These are phyloP conservation scores for Asbolus verrucosus DNA, from an alignment of 1,140 invertebrate species.

Conservation along the genomic window DNA sequence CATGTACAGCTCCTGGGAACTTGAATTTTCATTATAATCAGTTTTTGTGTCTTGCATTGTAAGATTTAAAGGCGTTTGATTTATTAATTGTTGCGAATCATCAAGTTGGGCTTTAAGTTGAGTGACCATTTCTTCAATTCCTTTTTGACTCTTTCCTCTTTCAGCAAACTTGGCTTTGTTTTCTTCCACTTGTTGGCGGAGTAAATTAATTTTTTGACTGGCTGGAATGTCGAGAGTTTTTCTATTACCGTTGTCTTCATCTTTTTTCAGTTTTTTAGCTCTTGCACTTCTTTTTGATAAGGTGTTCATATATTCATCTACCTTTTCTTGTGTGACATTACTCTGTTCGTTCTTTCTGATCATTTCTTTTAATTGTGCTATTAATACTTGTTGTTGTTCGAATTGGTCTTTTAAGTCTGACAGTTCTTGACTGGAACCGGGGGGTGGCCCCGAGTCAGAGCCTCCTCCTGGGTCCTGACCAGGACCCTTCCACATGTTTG, in stretches of 20 bases:
- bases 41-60: constrained; percentile 61
- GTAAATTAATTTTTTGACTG: constrained; percentile 67
- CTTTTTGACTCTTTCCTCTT: constrained; percentile 65
- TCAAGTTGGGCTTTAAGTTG: constrained; percentile 66
- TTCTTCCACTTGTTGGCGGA: constrained; percentile 68
- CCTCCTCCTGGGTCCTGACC: constrained; percentile 60
- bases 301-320: constrained; percentile 63
- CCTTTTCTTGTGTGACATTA: constrained; percentile 62
- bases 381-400: constrained; percentile 62
- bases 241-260: constrained; percentile 48
- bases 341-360: constrained; percentile 62
- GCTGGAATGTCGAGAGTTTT: constrained; percentile 61
- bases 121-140: constrained; percentile 65
- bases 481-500: constrained; percentile 58
- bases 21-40: constrained; percentile 60
- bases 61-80: constrained; percentile 61
- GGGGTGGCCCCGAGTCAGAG: constrained; percentile 29
- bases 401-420: constrained; percentile 63
- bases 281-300: constrained; percentile 58
- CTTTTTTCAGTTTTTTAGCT: constrained; percentile 58
- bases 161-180: constrained; percentile 66
- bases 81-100: constrained; percentile 63
- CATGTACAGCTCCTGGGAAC: constrained; percentile 61
- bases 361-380: constrained; percentile 64
- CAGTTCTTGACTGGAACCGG: constrained; percentile 52